Base-by-base conservation (phyloP, 2,797 vertebrate genomes). In the Oophaga sylvatica region DNA sequence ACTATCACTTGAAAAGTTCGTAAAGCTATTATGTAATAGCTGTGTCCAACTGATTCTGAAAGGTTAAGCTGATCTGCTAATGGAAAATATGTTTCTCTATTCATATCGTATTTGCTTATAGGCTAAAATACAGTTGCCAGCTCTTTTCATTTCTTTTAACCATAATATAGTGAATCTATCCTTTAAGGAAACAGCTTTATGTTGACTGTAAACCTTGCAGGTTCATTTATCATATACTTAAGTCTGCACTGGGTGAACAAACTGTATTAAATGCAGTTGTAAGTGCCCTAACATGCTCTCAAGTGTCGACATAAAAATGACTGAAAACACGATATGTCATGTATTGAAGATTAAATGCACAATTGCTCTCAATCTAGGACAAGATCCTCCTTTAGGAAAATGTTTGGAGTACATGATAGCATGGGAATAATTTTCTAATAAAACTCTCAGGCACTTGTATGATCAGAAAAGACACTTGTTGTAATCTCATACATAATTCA, bases 401-500 rank as follows among this genome's bases (percentile, higher is more conserved):
- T 77, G 78, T 86, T 89, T 89, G 83, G 87, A 89, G 62, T 89
- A 78, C 71, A 82, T 78, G 84, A 86, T 86, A 67, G 62, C 83
- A 82, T 45, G 63, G 83, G 79, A 89, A 89, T 86, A 26, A 78
- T 89, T 86, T 86, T 89, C 73, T 79, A 82, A 89, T 82, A 89
- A 86, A 86, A 76, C 79, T 86, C 84, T 48, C 48, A 82, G 79
- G 79, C 83, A 81, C 77, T 88, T 88, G 87, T 85, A 68, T 68
- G 77, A 81, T 85, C 87, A 85, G 79, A 89, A 83, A 89, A 77
- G 78, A 89, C 84, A 82, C 80, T 82, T 83, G 79, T 85, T 89
- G 53, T 86, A 89, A 86, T 82, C 87, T 89, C 84, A 86, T 86
- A 62, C 87, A 86, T 89, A 77, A 89, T 89, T 86, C 87, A 89